Evolutionary conservation across 2,113 vertebrate genomes (phyloP).

Genomic region (Lathamus discolor): DNA sequence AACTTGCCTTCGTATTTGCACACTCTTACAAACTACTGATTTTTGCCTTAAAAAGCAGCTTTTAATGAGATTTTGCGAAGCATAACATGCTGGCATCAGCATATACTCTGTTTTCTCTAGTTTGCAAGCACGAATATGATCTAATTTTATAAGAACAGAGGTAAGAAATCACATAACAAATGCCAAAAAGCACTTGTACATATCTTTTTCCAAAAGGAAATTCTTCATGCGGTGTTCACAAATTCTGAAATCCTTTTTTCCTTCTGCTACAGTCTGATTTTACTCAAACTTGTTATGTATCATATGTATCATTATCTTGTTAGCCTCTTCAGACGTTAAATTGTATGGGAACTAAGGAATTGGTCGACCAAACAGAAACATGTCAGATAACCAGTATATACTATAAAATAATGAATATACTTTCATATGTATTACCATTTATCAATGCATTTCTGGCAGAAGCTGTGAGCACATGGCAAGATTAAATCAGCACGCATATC

Average conservation of each 20-base stretch:
- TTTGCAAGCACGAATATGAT: neutral
- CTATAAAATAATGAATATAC: neutral
- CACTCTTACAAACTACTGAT: neutral
- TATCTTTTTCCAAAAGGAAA: neutral
- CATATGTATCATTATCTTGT: neutral
- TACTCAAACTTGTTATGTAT: neutral
- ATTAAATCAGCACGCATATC: slow-evolving; percentile 94
- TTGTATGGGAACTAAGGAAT: neutral
- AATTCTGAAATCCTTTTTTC: neutral
- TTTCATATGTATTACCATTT: slow-evolving; percentile 83
- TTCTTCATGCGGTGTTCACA: neutral
- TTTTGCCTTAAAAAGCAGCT: neutral
- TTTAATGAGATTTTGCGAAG: neutral
- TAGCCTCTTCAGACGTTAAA: neutral
- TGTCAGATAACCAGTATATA: neutral
- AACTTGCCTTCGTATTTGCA: neutral
- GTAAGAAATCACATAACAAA: neutral
- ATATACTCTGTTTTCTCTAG: neutral
- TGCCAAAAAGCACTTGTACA: neutral
- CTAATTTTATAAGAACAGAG: neutral
- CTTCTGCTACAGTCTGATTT: neutral
- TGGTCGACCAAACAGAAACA: neutral
- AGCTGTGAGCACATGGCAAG: slow-evolving; percentile 94
- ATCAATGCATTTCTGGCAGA: slow-evolving; percentile 99
- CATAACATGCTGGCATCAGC: neutral